A percentile compares a stretch with the other conserved stretches of the same genome.
Evolutionary conservation across 2,113 vertebrate genomes (phyloP).

Genomic region (Todiramphus saurophagus): DNA sequence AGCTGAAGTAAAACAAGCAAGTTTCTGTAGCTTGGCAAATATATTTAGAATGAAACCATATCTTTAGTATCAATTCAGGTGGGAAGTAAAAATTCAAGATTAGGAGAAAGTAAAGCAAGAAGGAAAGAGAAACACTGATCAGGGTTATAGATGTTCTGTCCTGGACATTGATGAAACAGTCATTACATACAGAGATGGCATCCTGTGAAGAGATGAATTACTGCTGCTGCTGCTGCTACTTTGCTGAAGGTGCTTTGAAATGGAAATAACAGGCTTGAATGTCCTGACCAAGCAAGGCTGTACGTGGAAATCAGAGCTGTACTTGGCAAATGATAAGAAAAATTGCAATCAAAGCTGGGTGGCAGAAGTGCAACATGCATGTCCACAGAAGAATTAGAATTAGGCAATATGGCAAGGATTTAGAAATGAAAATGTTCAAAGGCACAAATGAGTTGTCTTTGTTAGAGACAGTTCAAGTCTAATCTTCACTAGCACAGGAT

Average conservation of each 20-base stretch:
- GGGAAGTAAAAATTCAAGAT: slow-evolving; percentile 4
- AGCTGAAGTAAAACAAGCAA: neutral
- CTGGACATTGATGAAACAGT: slow-evolving; percentile 57
- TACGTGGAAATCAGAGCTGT: slow-evolving; percentile 39
- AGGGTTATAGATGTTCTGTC: slow-evolving; percentile 53
- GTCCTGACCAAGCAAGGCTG: slow-evolving; percentile 54
- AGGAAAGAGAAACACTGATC: slow-evolving; percentile 2
- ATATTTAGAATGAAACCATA: neutral
- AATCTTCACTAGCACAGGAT: neutral
- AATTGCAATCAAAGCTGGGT: slow-evolving; percentile 33
- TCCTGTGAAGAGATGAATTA: slow-evolving; percentile 59
- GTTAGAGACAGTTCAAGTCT: neutral
- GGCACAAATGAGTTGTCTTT: neutral
- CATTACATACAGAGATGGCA: slow-evolving; percentile 50
- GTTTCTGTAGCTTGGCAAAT: neutral
- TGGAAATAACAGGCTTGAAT: slow-evolving; percentile 69
- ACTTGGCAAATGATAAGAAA: slow-evolving; percentile 60
- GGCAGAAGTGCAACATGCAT: slow-evolving; percentile 5
- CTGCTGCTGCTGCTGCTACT: slow-evolving; percentile 39
- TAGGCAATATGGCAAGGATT: neutral
- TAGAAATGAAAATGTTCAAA: slow-evolving; percentile 17
- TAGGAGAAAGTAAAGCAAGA: neutral
- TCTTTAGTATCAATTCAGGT: neutral
- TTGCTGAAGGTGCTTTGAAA: slow-evolving; percentile 69
- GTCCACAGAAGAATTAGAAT: slow-evolving; percentile 11